phyloP scores from a whole-genome alignment of 2,888 invertebrate species.

The Harpagoxenus sublaevis region DNA sequence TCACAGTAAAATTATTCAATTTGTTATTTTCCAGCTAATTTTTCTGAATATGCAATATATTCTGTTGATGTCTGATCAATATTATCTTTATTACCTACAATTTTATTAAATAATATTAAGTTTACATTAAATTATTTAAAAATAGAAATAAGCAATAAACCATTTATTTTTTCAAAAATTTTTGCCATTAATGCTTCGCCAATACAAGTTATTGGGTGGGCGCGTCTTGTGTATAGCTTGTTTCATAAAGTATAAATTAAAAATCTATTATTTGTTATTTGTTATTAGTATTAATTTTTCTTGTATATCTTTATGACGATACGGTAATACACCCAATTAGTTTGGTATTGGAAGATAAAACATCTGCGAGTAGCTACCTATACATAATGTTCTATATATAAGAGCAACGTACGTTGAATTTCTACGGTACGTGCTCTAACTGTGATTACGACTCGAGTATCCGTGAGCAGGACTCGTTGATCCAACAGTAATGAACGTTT shows the following conservation, averaged over 20 bases:
- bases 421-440: constrained; percentile 3
- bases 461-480: background rate
- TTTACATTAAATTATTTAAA: background rate
- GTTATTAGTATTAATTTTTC: background rate
- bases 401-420: background rate
- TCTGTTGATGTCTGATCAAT: background rate
- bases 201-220: background rate
- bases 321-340: background rate
- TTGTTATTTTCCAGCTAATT: background rate
- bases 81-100: background rate
- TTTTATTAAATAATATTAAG: background rate
- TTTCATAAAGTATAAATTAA: background rate
- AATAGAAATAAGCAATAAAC: background rate
- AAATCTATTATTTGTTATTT: background rate
- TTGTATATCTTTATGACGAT: background rate
- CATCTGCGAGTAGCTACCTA: background rate
- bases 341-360: background rate
- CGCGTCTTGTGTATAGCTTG: background rate
- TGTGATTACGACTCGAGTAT: background rate
- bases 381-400: background rate
- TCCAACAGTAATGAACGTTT: too few relatives aligned
- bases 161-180: background rate
- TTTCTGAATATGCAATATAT: background rate
- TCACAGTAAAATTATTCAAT: background rate
- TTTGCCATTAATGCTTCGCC: background rate